These are phyloP conservation scores for Marcusenius ussheri DNA, from an alignment of 2,113 vertebrate species.

Conservation along the genomic window DNA sequence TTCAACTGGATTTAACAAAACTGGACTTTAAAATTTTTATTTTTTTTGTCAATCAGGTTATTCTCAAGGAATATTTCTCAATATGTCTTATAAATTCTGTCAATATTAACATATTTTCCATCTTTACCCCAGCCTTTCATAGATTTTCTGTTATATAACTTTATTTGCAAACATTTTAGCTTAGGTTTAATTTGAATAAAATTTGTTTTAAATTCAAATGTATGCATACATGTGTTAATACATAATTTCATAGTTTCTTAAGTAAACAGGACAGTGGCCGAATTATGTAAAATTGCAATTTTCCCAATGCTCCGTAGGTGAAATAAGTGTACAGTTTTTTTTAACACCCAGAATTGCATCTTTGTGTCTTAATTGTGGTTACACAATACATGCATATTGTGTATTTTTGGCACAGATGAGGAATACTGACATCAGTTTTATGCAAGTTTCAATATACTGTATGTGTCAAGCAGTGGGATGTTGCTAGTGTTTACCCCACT, in stretches of 20 bases:
- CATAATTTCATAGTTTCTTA: neutral
- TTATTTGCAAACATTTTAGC: neutral
- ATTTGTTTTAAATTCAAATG: neutral
- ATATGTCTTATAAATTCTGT: neutral
- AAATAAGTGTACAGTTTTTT: neutral
- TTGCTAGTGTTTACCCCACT: neutral
- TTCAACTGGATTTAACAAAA: neutral
- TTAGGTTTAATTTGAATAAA: neutral
- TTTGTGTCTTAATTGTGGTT: neutral
- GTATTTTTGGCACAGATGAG: neutral
- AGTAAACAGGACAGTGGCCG: neutral
- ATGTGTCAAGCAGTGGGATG: neutral
- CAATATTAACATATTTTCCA: neutral
- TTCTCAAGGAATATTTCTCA: neutral
- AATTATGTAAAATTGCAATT: slow-evolving; percentile 9
- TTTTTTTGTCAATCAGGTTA: neutral
- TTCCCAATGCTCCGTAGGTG: neutral
- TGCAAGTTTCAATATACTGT: neutral
- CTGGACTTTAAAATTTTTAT: neutral
- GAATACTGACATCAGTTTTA: neutral
- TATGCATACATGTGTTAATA: neutral
- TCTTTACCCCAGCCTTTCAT: neutral
- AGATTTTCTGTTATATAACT: neutral
- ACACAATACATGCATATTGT: neutral
- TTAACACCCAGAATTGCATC: neutral